Evolutionary conservation across 2,797 vertebrate genomes (phyloP), one percentile per base, ranked within the genome.

Genomic region (Rhincodon typus): DNA sequence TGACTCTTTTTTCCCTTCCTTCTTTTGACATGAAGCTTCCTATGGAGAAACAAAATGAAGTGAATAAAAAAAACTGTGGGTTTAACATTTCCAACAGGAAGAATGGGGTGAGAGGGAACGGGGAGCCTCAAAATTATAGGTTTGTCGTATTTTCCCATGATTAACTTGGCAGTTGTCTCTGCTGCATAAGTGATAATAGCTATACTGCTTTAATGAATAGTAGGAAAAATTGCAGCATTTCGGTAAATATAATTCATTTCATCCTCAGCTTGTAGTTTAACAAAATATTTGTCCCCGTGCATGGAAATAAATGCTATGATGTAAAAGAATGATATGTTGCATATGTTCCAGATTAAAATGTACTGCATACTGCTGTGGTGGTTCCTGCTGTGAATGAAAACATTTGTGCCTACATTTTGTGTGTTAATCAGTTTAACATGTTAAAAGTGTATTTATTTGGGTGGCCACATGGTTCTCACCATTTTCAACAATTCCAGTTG

Each of bases 341-440:
- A 95, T 53, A 74, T 95, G 94, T 50, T 95, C 69, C 17, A 30
- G 25, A 77, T 95, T 95, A 95, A 77, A 72, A 72, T 77, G 94
- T 57, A 74, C 69, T 70, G 69, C 94, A 95, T 95, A 74, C 74
- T 77, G 74, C 94, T 50, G 53, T 34, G 50, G 94, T 72, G 70
- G 70, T 70, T 53, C 70, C 42, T 77, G 46, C 94, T 95, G 42
- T 95, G 94, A 95, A 95, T 53, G 50, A 42, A 95, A 95, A 95
- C 94, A 95, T 74, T 95, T 53, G 69, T 95, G 46, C 17, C 94
- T 74, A 30, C 70, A 57, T 95, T 72, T 77, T 34, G 94, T 95
- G 94, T 42, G 27, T 95, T 95, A 72, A 95, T 95, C 70, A 74
- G 94, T 95, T 95, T 95, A 95, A 95, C 77, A 95, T 95, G 94